Evolutionary conservation across 2,888 invertebrate genomes (phyloP), one percentile per base, ranked within the genome.

Genomic region (Melinaea marsaeus): DNA sequence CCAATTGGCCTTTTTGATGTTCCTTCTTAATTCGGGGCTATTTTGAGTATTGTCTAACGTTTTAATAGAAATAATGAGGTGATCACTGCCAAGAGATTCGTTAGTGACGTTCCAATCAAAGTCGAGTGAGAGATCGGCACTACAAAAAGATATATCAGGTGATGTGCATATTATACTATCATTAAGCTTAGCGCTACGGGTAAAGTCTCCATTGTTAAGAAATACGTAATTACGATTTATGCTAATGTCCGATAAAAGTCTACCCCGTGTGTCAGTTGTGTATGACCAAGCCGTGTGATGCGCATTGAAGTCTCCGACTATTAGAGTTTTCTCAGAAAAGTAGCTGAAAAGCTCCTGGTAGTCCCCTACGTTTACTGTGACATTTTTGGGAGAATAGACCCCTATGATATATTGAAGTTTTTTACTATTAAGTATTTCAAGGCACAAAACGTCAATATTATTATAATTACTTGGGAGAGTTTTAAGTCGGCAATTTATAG

Each of bases 81-180:
- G 55, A 55, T 55, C 55, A 55, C 33, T 55, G 34, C 55, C 55
- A 55, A 55, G 2, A 33, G 55, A 55, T 33, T 55, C 55, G 34
- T 55, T 55, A 55, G 55, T 55, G 13, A 55, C 34, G 34, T 33
- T 55, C 55, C 55, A 55, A 55, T 55, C 55, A 55, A 55, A 55
- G 55, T 33, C 55, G 34, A 55, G 34, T 55, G 34, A 33, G 34
- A 33, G 55, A 33, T 55, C 55, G 34, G 55, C 55, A 55, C 55
- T 34, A 55, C 22, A 22, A 22, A 22, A 22, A 22, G 22, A 22
- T 22, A 22, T 22, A 22, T 22, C 22, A 22, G 22, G 22, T 22
- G 22, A 22, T 22, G 22, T 22, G 22, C 22, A 22, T 22, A 22
- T 22, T 22, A 22, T 22, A 22, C 22, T 22, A 22, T 22, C 22